Conservation (phyloP, 30 jellyfish, hydroid and myxozoan genomes). For the Morbakka virulenta region DNA sequence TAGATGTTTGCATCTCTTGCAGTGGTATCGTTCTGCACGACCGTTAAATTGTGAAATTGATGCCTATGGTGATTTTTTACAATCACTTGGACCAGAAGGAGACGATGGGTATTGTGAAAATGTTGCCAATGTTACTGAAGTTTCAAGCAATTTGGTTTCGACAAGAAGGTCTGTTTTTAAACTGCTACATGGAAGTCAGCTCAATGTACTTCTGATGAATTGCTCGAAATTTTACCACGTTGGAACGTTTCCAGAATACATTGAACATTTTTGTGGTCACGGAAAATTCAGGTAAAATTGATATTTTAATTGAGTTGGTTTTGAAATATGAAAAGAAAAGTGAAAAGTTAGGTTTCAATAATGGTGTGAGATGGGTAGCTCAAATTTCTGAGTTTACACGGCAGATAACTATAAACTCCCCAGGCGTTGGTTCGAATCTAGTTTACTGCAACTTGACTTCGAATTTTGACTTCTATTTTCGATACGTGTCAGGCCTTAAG, state of each 20-base stretch:
- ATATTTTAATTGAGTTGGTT: background rate
- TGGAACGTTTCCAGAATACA: slow-evolving; percentile 87
- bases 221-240: slow-evolving; percentile 87
- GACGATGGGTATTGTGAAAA: slow-evolving; percentile 73
- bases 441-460: too few species aligned
- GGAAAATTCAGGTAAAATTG: slow-evolving; percentile 49
- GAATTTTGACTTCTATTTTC: too few species aligned
- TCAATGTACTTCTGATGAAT: slow-evolving; percentile 67
- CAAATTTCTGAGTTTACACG: too few species aligned
- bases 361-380: slow-evolving; percentile 59
- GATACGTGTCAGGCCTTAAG: too few species aligned
- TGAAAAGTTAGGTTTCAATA: too few species aligned
- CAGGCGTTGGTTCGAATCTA: too few species aligned
- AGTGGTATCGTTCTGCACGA: slow-evolving; percentile 54
- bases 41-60: slow-evolving; percentile 79
- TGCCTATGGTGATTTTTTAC: slow-evolving; percentile 94
- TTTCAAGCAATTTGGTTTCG: slow-evolving; percentile 40
- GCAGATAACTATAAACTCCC: too few species aligned
- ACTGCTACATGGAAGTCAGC: slow-evolving; percentile 38
- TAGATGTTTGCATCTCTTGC: slow-evolving; percentile 40
- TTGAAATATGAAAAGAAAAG: too few species aligned
- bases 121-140: slow-evolving; percentile 76
- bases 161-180: slow-evolving; percentile 68
- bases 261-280: slow-evolving; percentile 75
- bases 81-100: slow-evolving; percentile 94